Evolutionary conservation across 2,113 vertebrate species (phyloP).

Genomic region (Artemisiospiza belli): DNA sequence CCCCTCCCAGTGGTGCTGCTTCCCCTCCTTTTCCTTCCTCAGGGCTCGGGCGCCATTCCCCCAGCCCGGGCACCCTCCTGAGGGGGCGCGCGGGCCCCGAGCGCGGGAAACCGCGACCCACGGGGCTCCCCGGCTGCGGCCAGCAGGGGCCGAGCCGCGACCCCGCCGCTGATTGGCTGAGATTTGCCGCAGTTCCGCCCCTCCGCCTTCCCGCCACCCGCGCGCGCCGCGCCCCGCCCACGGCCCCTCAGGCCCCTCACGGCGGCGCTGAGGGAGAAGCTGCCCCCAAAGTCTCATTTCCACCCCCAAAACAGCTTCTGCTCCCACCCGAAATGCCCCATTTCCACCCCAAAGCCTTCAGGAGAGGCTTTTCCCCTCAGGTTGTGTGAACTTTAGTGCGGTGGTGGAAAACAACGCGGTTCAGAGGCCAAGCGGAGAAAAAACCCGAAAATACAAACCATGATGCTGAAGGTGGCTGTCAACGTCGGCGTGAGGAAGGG

Average conservation of each 20-base stretch:
- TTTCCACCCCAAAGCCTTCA: neutral
- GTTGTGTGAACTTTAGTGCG: fast-evolving
- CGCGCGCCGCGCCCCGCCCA: neutral
- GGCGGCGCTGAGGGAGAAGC: fast-evolving
- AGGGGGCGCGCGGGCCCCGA: neutral
- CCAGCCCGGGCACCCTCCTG: fast-evolving
- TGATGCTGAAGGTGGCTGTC: neutral
- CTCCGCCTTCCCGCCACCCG: neutral
- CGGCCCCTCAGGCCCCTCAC: neutral
- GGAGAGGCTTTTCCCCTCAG: neutral
- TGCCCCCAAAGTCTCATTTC: fast-evolving
- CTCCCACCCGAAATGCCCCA: fast-evolving
- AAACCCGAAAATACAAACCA: fast-evolving
- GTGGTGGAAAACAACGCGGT: neutral
- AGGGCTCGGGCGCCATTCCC: fast-evolving
- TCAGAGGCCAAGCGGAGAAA: neutral
- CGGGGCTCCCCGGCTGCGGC: neutral
- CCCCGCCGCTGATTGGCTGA: slow-evolving; percentile 20
- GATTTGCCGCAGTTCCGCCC: slow-evolving; percentile 51
- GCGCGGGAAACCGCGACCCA: neutral
- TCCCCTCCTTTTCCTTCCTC: neutral
- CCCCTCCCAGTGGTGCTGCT: fast-evolving
- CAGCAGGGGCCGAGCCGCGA: neutral
- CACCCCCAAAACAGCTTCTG: neutral
- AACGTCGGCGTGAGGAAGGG: fast-evolving